A percentile compares a stretch with the other conserved stretches of the same genome.
These are phyloP conservation scores for Cepaea hortensis DNA, from an alignment of 2,888 invertebrate species.

Conservation along the genomic window DNA sequence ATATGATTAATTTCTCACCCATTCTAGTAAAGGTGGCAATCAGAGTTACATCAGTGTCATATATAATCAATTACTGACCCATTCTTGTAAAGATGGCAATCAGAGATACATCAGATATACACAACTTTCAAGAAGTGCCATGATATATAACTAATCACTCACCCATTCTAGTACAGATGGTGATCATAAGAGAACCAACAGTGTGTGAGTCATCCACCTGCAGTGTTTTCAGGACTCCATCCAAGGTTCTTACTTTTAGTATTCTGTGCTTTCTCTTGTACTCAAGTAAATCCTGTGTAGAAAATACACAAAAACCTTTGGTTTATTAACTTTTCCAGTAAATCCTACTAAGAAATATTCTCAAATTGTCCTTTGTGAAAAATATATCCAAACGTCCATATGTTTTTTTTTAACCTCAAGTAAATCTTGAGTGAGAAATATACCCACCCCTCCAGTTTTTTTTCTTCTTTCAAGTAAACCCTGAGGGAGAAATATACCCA, in stretches of 20 bases:
- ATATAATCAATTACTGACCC: too few species aligned
- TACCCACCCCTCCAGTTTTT: slow-evolving; percentile 73
- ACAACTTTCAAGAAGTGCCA: too few species aligned
- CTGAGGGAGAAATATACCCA: slow-evolving; percentile 66
- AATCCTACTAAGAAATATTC: too few species aligned
- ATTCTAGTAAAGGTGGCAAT: too few species aligned
- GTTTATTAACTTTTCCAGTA: too few species aligned
- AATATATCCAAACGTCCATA: slow-evolving; percentile 60
- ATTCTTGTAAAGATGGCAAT: too few species aligned
- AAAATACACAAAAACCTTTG: too few species aligned
- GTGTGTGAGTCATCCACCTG: slow-evolving; percentile 98
- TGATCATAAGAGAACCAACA: slow-evolving; percentile 98
- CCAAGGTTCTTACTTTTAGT: slow-evolving; percentile 94
- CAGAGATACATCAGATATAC: too few species aligned
- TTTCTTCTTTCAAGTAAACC: slow-evolving; percentile 96
- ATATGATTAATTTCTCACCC: slow-evolving; percentile 78
- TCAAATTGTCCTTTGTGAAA: slow-evolving; percentile 77
- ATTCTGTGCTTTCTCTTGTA: slow-evolving; percentile 95
- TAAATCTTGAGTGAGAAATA: slow-evolving; percentile 81
- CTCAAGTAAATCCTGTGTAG: slow-evolving; percentile 87
- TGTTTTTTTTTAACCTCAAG: slow-evolving; percentile 95
- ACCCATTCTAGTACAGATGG: slow-evolving; percentile 98
- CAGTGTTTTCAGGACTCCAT: slow-evolving; percentile 94
- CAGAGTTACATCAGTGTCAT: too few species aligned
- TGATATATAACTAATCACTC: slow-evolving; percentile 38